Evolutionary conservation across 1,140 invertebrate genomes (phyloP), one percentile per base, ranked within the genome.

Genomic region (Drosophila erecta): DNA sequence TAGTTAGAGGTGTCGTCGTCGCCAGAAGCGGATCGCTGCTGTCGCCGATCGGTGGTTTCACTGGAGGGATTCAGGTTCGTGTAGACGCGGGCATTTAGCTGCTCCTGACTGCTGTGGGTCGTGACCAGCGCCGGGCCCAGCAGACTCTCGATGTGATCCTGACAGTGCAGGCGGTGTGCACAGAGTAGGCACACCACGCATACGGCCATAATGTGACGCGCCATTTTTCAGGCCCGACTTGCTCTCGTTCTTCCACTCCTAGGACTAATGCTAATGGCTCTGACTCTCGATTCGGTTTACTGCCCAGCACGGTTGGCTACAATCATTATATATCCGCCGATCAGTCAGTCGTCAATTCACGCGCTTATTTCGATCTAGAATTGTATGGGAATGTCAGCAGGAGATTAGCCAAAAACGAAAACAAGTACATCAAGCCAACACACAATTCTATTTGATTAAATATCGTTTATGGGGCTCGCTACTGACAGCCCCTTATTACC

Each of bases 141-240:
- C 4, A 84, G 37, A 17, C 70, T 71, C 10, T 53, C 80, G 17
- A 93, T 93, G 91, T 94, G 96, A 81, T 93, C 95, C 33, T 94
- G 94, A 81, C 96, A 96, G 2, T 95, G 94, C 41, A 94, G 94
- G 67, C 96, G 95, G 43, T 95, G 94, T 11, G 96, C 95, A 86
- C 95, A 96, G 3, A 96, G 91, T 38, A 96, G 94, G 90, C 96
- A 96, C 76, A 96, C 95, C 90, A 96, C 95, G 79, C 96, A 96
- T 22, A 96, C 95, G 14, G 95, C 95, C 73, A 96, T 94, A 67
- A 92, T 92, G 65, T 92, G 90, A 54, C 90, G 90, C 62, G 90
- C 90, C 90, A 91, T 91, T 46, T 59, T 64, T 49, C 22, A 4
- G 33, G 17, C 27, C 17, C 11, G 24, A 40, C 38, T 46, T 38